Conservation (phyloP, 2,113 vertebrate genomes). For the Petroica traversi region DNA sequence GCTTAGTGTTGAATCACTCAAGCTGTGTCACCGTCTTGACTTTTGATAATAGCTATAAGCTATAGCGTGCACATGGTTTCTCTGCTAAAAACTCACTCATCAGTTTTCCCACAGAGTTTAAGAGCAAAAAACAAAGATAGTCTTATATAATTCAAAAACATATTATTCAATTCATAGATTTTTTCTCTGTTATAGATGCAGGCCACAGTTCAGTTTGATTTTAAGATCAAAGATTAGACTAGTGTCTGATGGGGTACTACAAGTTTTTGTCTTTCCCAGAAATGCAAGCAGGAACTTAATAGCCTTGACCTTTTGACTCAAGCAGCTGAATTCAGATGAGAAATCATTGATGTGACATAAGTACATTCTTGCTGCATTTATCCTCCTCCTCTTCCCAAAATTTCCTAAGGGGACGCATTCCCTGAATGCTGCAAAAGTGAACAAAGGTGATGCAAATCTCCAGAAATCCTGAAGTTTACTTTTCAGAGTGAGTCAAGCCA, state of each 20-base stretch:
- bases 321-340: background rate
- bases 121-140: background rate
- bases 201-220: background rate
- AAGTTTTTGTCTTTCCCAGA: background rate
- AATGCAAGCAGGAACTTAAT: background rate
- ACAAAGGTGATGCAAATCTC: background rate
- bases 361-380: background rate
- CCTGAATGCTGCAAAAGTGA: background rate
- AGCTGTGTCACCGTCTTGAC: background rate
- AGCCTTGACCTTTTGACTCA: background rate
- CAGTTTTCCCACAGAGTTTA: background rate
- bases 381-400: background rate
- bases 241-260: background rate
- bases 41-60: fast-evolving
- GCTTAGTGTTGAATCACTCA: background rate
- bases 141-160: background rate
- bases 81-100: background rate
- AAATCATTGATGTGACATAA: background rate
- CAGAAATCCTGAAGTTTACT: background rate
- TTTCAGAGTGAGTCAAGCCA: background rate
- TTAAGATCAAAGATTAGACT: background rate
- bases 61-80: fast-evolving
- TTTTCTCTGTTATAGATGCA: background rate
- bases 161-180: background rate
- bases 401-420: background rate